Evolutionary conservation across 2,113 vertebrate genomes (phyloP), one percentile per base, ranked within the genome.

Genomic region (Psittacula cyanocephala): DNA sequence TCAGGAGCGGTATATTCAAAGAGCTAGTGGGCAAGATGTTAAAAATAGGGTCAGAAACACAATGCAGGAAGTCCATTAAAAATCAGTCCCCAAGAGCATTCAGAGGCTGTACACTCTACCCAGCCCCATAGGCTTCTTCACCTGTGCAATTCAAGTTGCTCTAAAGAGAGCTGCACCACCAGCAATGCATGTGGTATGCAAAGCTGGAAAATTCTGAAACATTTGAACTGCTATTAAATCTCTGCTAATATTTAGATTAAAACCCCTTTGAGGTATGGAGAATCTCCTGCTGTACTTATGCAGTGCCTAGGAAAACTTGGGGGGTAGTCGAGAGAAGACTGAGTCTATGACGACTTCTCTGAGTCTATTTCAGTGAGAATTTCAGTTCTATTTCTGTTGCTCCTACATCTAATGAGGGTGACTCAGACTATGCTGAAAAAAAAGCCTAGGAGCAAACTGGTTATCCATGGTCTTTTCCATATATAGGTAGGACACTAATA

Each of bases 311-410:
- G 13, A 78, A 81, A 93, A 75, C n/a, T 33, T 88, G 46, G 29
- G 72, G 94, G 43, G 23, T 43, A 89, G 29, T 20, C 1, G 9
- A 63, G 39, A 62, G 31, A 86, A 52, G 55, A 33, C 50, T 70
- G 64, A 81, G 41, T 14, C 13, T 80, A 8, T 62, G 67, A 70
- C 0, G 5, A 74, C 41, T 93, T 91, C 44, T 27, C 79, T 55
- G 25, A 24, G n/a, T 70, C 86, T 86, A 33, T 88, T 92, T 81
- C 86, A 88, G 63, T 81, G 53, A 81, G 46, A 93, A 90, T 65
- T 96, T 79, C 85, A 81, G 69, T 47, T 88, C 88, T 94, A 80
- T 93, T 96, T 89, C 71, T 92, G 52, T 60, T 91, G 20, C 22
- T 89, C 8, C 62, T 80, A 43, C 37, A 53, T 76, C 35, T 94